phyloP scores from a whole-genome alignment of 53 echinoderm and acorn worm genomes.

The Crossaster papposus region DNA sequence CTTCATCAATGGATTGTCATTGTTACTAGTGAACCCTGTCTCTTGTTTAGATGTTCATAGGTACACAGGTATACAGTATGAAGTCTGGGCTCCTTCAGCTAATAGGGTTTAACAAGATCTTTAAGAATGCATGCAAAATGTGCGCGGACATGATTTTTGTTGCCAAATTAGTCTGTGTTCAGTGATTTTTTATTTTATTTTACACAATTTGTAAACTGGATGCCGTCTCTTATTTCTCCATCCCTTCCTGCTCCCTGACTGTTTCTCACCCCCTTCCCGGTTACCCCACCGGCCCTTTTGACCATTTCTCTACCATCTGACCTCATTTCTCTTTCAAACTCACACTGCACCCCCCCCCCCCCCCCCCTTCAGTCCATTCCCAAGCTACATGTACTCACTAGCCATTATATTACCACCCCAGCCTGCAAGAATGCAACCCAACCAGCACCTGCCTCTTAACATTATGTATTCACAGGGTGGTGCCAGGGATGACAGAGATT shows the following conservation, averaged over 20 bases:
- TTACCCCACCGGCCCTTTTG: too few relatives aligned
- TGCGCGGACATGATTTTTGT: too few relatives aligned
- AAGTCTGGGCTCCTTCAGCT: too few relatives aligned
- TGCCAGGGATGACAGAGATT: constrained; percentile 40
- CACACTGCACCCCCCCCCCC: background rate
- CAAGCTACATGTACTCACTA: constrained; percentile 1
- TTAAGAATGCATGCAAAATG: too few relatives aligned
- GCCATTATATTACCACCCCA: constrained; percentile 21
- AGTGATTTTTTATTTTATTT: too few relatives aligned
- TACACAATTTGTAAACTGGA: background rate
- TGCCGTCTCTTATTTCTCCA: background rate
- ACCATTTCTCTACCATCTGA: background rate
- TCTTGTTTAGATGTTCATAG: too few relatives aligned
- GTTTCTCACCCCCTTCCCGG: background rate
- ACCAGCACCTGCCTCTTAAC: constrained; percentile 36
- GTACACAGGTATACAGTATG: too few relatives aligned
- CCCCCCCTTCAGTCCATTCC: background rate
- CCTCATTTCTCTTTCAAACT: background rate
- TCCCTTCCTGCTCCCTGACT: background rate
- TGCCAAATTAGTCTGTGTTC: too few relatives aligned
- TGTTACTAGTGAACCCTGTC: too few relatives aligned
- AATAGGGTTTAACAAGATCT: too few relatives aligned
- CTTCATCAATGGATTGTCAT: background rate
- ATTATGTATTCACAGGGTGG: constrained; percentile 57
- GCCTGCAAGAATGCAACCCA: background rate